phyloP scores from a whole-genome alignment of 2,113 vertebrate species.

The Gymnogyps californianus region DNA sequence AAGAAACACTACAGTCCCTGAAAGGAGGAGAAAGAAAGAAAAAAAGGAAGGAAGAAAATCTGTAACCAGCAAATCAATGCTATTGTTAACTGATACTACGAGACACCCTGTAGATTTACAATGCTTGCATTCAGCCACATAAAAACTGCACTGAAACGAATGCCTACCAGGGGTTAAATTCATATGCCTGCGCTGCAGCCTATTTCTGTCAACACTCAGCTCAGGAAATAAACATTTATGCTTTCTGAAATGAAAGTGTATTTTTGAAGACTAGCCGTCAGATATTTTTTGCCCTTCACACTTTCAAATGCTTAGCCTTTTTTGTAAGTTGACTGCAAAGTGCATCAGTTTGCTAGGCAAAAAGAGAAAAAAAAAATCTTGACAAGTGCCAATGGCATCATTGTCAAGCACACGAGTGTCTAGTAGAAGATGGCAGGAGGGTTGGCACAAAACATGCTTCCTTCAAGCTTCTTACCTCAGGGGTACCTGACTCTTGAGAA shows the following conservation, averaged over 20 bases:
- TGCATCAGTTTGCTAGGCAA: constrained; percentile 74
- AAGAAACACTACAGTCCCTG: constrained; percentile 24
- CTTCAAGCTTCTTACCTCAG: constrained; percentile 69
- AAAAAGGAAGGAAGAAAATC: neutral
- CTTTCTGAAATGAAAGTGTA: constrained; percentile 82
- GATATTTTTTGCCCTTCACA: constrained; percentile 87
- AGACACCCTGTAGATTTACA: constrained; percentile 56
- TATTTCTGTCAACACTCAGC: constrained; percentile 82
- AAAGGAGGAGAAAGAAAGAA: neutral
- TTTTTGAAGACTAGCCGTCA: constrained; percentile 83
- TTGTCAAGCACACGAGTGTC: constrained; percentile 58
- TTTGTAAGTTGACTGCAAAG: constrained; percentile 81
- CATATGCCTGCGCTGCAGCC: constrained; percentile 78
- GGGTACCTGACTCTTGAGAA: constrained; percentile 71
- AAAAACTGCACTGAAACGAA: constrained; percentile 50
- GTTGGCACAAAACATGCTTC: constrained; percentile 70
- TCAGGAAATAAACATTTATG: constrained; percentile 81
- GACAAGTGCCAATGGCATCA: constrained; percentile 72
- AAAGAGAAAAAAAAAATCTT: constrained; percentile 41
- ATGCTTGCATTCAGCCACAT: constrained; percentile 2
- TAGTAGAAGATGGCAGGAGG: constrained; percentile 61
- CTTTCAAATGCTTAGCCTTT: constrained; percentile 82
- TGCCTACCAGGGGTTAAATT: constrained; percentile 83
- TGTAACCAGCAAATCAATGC: constrained; percentile 55
- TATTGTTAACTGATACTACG: constrained; percentile 58